A percentile compares a stretch with the other conserved stretches of the same genome.
Evolutionary conservation across 2,113 vertebrate genomes (phyloP).

Genomic region (Pelusios castaneus): DNA sequence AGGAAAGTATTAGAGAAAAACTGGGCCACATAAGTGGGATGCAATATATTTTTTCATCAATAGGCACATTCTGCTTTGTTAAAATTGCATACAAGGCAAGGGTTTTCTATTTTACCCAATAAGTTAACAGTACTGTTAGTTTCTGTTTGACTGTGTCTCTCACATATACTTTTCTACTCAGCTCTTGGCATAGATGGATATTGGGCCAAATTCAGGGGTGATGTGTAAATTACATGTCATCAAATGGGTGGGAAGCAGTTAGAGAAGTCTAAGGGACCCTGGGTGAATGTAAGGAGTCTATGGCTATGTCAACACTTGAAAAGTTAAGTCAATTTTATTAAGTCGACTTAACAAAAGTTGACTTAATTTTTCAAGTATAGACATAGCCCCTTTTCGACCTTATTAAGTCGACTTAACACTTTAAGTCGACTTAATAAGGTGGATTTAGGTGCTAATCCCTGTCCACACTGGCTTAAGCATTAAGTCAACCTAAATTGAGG

Average conservation of each 20-base stretch:
- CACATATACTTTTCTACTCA: neutral
- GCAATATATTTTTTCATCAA: neutral
- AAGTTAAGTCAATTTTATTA: no score
- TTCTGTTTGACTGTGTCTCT: neutral
- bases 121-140: neutral
- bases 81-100: neutral
- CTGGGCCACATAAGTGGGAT: neutral
- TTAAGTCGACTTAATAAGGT: no score
- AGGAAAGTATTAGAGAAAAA: neutral
- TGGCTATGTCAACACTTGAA: no score
- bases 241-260: neutral
- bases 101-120: accelerated
- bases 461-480: no score
- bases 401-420: no score
- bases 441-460: no score
- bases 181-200: neutral
- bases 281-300: accelerated
- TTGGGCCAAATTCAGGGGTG: neutral
- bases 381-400: no score
- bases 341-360: no score
- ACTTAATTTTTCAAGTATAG: no score
- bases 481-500: no score
- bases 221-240: neutral
- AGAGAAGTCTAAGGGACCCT: neutral
- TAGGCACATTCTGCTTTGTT: neutral